Evolutionary conservation across 2,113 vertebrate species (phyloP).

Genomic region (Argyrosomus japonicus): DNA sequence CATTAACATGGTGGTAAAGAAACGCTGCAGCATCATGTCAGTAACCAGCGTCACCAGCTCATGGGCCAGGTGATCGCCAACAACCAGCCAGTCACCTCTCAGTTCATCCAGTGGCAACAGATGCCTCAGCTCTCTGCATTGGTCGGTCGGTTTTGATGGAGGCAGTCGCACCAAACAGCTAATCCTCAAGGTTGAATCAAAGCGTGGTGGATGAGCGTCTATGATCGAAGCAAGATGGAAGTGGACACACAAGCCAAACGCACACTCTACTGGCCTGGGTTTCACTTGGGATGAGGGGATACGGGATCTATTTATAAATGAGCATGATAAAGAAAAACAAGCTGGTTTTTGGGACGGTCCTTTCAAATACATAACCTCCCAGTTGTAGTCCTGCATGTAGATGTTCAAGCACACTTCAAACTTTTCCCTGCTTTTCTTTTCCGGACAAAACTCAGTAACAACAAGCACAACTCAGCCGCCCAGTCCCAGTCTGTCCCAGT

Average conservation of each 20-base stretch:
- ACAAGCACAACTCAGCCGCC: constrained; percentile 75
- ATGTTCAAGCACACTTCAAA: constrained; percentile 77
- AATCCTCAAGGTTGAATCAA: constrained; percentile 28
- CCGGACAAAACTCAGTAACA: constrained; percentile 46
- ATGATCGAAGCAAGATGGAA: constrained; percentile 2
- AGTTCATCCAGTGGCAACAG: constrained; percentile 39
- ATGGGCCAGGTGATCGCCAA: constrained; percentile 88
- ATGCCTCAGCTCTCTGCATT: constrained; percentile 6
- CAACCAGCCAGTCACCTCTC: constrained; percentile 39
- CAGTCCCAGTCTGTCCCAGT: constrained; percentile 35
- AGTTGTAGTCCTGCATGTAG: constrained; percentile 78
- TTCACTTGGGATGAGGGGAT: constrained; percentile 47
- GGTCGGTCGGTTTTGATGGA: constrained; percentile 44
- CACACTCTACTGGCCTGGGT: constrained; percentile 52
- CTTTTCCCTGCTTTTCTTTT: constrained; percentile 41
- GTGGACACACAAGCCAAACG: constrained; percentile 38
- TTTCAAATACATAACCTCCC: constrained; percentile 44
- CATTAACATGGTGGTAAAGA: constrained; percentile 96
- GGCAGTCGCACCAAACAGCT: constrained; percentile 48
- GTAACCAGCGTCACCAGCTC: constrained; percentile 85
- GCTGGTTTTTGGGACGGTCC: constrained; percentile 44
- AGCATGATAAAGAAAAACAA: constrained; percentile 64
- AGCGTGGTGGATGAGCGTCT: constrained; percentile 9
- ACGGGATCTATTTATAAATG: constrained; percentile 45
- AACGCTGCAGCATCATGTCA: constrained; percentile 92